A percentile compares a stretch with the other conserved stretches of the same genome.
Evolutionary conservation across 2,113 vertebrate species (phyloP).

Genomic region (Crotalus tigris): DNA sequence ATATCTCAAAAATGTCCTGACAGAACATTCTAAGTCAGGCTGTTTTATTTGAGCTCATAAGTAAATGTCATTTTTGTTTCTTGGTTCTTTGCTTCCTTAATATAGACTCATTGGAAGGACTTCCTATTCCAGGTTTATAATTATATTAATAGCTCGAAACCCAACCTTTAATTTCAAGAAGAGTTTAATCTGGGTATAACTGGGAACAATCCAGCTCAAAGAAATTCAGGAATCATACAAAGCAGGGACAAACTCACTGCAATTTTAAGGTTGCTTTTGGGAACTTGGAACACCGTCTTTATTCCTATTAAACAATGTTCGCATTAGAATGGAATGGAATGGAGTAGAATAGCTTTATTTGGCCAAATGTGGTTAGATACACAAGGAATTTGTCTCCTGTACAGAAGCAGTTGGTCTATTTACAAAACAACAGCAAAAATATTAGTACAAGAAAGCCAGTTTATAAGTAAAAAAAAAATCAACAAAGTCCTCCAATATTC

Average conservation of each 20-base stretch:
- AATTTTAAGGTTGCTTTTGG: neutral
- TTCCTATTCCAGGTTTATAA: neutral
- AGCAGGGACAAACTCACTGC: neutral
- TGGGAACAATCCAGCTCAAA: neutral
- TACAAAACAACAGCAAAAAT: neutral
- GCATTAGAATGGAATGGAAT: neutral
- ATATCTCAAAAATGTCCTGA: neutral
- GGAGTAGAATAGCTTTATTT: neutral
- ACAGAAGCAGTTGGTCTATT: neutral
- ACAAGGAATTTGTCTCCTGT: neutral
- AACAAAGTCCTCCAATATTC: neutral
- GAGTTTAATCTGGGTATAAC: neutral
- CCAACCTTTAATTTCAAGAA: neutral
- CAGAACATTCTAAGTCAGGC: neutral
- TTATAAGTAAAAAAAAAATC: neutral
- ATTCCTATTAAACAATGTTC: neutral
- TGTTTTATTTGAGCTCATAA: neutral
- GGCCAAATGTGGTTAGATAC: neutral
- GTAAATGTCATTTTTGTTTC: neutral
- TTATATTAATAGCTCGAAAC: neutral
- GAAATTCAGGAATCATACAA: neutral
- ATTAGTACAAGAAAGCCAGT: neutral
- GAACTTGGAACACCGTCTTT: neutral
- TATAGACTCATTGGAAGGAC: neutral
- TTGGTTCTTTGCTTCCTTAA: neutral